Base-by-base conservation (phyloP, 2,888 invertebrate species). In the Seira sanloemensis region DNA sequence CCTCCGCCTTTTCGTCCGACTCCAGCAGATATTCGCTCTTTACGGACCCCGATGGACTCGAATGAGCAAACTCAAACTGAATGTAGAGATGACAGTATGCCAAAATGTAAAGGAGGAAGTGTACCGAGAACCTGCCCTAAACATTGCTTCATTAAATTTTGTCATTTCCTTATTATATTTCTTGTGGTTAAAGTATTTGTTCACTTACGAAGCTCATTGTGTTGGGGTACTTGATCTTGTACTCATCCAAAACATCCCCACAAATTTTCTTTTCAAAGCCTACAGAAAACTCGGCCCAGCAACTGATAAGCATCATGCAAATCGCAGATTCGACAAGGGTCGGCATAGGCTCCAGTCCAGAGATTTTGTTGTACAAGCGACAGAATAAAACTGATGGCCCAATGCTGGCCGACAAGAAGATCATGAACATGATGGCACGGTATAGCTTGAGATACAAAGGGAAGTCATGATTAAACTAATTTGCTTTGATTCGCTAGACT, bases 261-360 rank as follows among this genome's bases (percentile, higher is more conserved):
- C 25, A 83, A 58, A 78, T 7, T 19, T 62, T 18, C 18, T 25
- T 58, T 18, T 83, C 83, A 0, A 73, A 1, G n/a, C 58, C 68
- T 19, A 83, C 19, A 5, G 78, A 78, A n/a, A 78, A 77, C 27
- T 78, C 83, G 5, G 73, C 83, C 83, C 83, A 83, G 67, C 54
- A 68, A 21, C 83, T 77, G 23, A 83, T 18, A 7, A 83, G 66
- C 27, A 78, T 25, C 78, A 83, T 77, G 50, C 68, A 73, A 46
- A 83, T 77, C 2, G 68, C 66, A 26, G 83, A 46, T 18, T 83
- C 67, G n/a, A 78, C 62, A 1, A 74, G 67, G 16, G 76, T 66
- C n/a, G 77, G 67, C 25, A 76, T 27, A 0, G 67, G 27, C 4
- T 76, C 82, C 4, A 71, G 27, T 18, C 72, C 77, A 7, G 82